Evolutionary conservation across 2,888 invertebrate species (phyloP), one percentile per base, ranked within the genome.

Genomic region (Andrena trimmerana): DNA sequence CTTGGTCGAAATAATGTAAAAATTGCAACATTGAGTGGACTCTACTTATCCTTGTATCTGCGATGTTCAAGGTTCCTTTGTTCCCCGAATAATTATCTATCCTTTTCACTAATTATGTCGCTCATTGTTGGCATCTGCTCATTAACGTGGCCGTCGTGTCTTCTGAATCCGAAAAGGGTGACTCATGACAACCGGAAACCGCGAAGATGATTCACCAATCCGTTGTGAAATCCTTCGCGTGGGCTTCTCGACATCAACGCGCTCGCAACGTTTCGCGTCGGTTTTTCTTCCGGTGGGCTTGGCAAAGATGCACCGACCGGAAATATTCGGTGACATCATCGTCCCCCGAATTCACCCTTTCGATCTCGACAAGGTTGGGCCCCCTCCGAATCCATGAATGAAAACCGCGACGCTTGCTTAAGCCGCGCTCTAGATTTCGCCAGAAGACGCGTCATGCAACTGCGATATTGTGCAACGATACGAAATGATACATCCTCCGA

Each of bases 121-220:
- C 8, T 52, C 52, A 20, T 24, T 0, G 27, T 42, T 27, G 48
- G 16, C 54, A 29, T 20, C 24, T n/a, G 57, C 33, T 67, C 52
- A 20, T 66, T 33, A 36, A 4, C 20, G 36, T 20, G 20, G 66
- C 52, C 20, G 68, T 69, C 52, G 20, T 7, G n/a, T 8, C 20
- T 52, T 57, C 13, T 24, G 57, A 27, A 27, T 48, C 63, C 42
- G 78, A 69, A 59, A 52, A 54, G 50, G 7, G 57, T 78, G 82
- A 63, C 54, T 85, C 78, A 60, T 63, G 50, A n/a, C 5, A 48
- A 60, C 79, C 75, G 86, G 85, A 87, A 87, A 72, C 76, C 68
- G 50, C 69, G 36, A 72, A 29, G 71, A 70, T 83, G 88, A 86
- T 78, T 87, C 88, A 83, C 69, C 57, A 50, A 74, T 74, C 66